Conservation (phyloP, 1,140 invertebrate genomes). For the Oreohelix idahoensis region DNA sequence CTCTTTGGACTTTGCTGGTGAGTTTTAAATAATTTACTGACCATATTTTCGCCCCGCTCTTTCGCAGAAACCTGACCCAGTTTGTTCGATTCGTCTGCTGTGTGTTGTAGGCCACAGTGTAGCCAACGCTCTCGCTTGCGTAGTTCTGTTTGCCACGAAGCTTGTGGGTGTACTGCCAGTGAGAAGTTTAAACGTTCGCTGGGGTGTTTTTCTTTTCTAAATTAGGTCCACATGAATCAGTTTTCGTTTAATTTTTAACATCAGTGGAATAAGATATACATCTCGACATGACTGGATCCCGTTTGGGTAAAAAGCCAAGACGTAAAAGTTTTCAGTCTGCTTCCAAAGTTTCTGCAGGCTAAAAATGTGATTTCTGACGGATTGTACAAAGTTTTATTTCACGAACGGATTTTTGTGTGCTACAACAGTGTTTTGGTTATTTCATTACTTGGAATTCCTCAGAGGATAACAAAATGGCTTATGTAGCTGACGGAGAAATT, state of each 20-base stretch:
- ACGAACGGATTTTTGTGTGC: not conserved
- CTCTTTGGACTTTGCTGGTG: not conserved
- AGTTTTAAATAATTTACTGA: not conserved
- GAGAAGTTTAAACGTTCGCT: not conserved
- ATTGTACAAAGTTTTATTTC: slow-evolving; percentile 1
- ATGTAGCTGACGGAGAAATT: slow-evolving; percentile 49
- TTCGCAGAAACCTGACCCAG: not conserved
- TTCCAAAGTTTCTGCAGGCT: not conserved
- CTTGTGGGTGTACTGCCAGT: not conserved
- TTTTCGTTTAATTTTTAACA: too few relatives aligned
- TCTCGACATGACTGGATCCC: not conserved
- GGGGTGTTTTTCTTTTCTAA: not conserved
- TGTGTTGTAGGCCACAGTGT: not conserved
- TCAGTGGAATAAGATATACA: not conserved
- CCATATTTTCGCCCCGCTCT: not conserved
- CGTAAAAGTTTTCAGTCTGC: not conserved
- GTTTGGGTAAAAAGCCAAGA: not conserved
- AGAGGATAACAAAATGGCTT: slow-evolving; percentile 38
- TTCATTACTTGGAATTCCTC: not conserved
- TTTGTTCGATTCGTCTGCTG: not conserved
- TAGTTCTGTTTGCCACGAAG: not conserved
- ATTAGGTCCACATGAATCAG: not conserved
- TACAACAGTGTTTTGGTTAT: not conserved
- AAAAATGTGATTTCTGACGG: not conserved
- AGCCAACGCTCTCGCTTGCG: not conserved